Evolutionary conservation across 1,140 invertebrate species (phyloP).

Genomic region (Caerostris darwini): DNA sequence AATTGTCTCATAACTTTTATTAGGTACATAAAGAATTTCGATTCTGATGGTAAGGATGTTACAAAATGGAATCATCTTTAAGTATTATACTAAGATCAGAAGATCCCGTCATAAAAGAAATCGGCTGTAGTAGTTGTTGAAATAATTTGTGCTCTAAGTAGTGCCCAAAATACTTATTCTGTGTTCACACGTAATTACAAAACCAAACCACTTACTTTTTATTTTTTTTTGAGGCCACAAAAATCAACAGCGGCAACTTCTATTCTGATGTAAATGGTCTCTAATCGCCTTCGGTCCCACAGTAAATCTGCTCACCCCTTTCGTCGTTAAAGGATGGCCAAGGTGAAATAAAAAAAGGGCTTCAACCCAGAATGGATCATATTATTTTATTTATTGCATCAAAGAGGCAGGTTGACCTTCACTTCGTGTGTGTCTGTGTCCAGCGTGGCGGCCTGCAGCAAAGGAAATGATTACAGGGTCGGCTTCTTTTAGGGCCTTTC

Average conservation of each 20-base stretch:
- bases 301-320: slow-evolving; percentile 10
- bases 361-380: not conserved
- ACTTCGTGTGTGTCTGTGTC: slow-evolving; percentile 13
- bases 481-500: slow-evolving; percentile 33
- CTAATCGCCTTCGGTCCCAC: not conserved
- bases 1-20: no score
- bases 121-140: no score
- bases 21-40: no score
- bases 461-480: slow-evolving; percentile 63
- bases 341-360: not conserved
- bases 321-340: slow-evolving; percentile 7
- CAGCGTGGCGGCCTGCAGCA: not conserved
- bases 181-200: not conserved
- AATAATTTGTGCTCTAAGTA: not conserved
- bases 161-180: not conserved
- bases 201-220: not conserved
- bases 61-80: no score
- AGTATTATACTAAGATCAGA: no score
- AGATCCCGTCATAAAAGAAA: no score
- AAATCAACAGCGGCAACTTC: not conserved
- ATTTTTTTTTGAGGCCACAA: not conserved
- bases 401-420: slow-evolving; percentile 34
- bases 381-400: not conserved
- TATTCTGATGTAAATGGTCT: slow-evolving; percentile 23
- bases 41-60: no score